Conservation (phyloP, 2,797 vertebrate species). For the Danionella dracula region DNA sequence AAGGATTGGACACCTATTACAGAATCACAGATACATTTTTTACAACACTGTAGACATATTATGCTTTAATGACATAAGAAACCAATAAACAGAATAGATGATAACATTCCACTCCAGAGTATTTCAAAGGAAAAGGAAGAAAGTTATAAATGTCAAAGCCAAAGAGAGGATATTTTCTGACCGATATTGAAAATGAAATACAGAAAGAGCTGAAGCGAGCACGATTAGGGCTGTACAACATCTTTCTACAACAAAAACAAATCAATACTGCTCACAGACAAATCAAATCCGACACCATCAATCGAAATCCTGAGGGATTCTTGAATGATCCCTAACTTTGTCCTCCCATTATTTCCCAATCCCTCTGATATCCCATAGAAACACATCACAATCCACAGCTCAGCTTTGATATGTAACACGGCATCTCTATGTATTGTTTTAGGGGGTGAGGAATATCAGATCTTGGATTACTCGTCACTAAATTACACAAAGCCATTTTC, state of each 20-base stretch:
- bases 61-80: neutral
- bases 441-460: neutral
- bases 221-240: constrained; percentile 49
- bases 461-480: neutral
- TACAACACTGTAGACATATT: neutral
- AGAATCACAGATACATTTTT: neutral
- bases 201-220: constrained; percentile 51
- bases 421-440: constrained; percentile 5
- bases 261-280: constrained; percentile 70
- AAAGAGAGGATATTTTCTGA: constrained; percentile 45
- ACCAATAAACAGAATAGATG: neutral
- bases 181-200: constrained; percentile 41
- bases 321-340: constrained; percentile 52
- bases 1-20: neutral
- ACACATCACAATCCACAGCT: constrained; percentile 47
- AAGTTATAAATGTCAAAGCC: constrained; percentile 45
- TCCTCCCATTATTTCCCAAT: constrained; percentile 66
- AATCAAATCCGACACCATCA: constrained; percentile 69
- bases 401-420: constrained; percentile 37
- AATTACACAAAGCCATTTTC: neutral
- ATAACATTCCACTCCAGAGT: constrained; percentile 45
- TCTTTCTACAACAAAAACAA: constrained; percentile 64
- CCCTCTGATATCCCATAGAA: constrained; percentile 63
- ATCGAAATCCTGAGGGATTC: constrained; percentile 58
- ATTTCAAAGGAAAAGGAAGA: constrained; percentile 46